Base-by-base conservation (phyloP, 2,888 invertebrate species). In the Laothoe populi region DNA sequence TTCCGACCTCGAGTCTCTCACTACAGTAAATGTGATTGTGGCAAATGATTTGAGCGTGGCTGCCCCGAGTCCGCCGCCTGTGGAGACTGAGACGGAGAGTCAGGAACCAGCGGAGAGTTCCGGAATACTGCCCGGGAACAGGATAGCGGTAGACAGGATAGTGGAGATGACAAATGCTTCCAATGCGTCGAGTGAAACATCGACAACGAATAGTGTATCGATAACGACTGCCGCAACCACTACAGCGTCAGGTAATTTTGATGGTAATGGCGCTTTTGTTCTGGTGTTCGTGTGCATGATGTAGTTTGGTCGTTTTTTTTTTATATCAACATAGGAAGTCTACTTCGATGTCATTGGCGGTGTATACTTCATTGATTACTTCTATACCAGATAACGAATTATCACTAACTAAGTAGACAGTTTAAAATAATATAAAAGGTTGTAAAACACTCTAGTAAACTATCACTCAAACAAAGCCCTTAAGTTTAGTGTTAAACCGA, bases 11-110 rank as follows among this genome's bases (percentile, higher is more conserved):
- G 92, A 93, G 62, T 89, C 90, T 0, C 60, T 93, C 60, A 93
- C 93, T 0, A 93, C 92, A 0, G 93, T 93, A 0, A 93, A 93
- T 60, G 92, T 93, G 0, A 92, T 93, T 0, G 92, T 92, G 0
- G 92, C 92, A 0, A 92, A 91, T 64, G 92, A 92, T 60, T 64
- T 88, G 62, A 79, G 79, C 16, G 87, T 86, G 60, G 66, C 83
- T 0, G 74, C 79, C 0, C 74, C 79, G 0, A 87, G 86, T 53
- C 88, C 88, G 8, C 83, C 78, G 42, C 69, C 78, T 0, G 77
- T 81, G 0, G 89, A 88, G 1, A 63, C 76, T 0, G 84, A 87
- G 11, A 69, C 70, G 0, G 81, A 80, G 2, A 72, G 64, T 0
- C 73, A 74, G 19, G 83, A 83, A 10, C 72, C 77, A 1, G 75